Conservation (phyloP, 2,888 invertebrate species). For the Amiota communis region DNA sequence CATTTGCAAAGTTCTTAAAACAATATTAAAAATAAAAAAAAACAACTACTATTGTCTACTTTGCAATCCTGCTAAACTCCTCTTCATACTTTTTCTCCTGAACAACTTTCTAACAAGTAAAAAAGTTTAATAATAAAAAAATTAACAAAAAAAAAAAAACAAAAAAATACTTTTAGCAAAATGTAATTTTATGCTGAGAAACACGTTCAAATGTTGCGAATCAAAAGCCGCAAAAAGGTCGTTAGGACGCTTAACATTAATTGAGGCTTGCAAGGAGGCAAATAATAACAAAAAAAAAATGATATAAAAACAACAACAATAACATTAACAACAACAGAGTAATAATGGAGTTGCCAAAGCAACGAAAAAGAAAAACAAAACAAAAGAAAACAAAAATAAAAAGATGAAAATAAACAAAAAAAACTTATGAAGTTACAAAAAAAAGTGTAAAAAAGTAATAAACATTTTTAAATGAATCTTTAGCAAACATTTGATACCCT, state of each 20-base stretch:
- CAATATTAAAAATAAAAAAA: no score
- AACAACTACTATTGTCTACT: no score
- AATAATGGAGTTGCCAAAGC: slow-evolving; percentile 12
- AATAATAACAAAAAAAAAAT: slow-evolving; percentile 10
- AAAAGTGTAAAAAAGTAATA: not conserved
- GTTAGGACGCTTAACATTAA: slow-evolving; percentile 25
- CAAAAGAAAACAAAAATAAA: not conserved
- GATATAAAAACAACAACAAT: slow-evolving; percentile 7
- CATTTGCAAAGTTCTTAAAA: no score
- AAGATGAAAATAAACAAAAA: not conserved
- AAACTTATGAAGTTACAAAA: not conserved
- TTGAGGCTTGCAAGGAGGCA: slow-evolving; percentile 15
- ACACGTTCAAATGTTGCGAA: slow-evolving; percentile 10
- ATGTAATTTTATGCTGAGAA: slow-evolving; percentile 18
- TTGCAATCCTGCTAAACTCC: no score
- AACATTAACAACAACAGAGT: not conserved
- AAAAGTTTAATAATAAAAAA: not conserved
- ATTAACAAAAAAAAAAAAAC: not conserved
- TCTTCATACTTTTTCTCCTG: no score
- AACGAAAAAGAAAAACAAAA: not conserved
- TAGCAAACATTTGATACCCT: no score
- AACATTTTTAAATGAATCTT: no score
- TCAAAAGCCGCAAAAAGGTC: slow-evolving; percentile 27
- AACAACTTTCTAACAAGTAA: no score
- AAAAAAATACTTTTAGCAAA: slow-evolving; percentile 18